Evolutionary conservation across 2,113 vertebrate species (phyloP).

Genomic region (Burhinus bistriatus): DNA sequence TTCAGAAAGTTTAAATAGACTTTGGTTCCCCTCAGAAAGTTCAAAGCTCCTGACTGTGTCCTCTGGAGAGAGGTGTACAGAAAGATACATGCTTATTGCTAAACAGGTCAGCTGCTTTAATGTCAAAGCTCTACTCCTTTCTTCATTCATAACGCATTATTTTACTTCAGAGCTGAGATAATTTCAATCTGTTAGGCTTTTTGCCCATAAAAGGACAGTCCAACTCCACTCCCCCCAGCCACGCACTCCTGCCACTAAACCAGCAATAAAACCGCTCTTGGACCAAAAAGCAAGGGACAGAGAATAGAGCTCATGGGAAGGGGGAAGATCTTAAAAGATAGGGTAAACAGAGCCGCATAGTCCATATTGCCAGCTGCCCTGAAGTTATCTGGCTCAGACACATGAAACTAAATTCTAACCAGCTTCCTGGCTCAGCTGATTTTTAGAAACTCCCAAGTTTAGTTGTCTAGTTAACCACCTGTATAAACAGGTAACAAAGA

Average conservation of each 20-base stretch:
- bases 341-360: accelerated
- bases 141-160: background rate
- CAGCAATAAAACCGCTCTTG: background rate
- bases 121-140: background rate
- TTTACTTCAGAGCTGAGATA: background rate
- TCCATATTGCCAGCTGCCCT: background rate
- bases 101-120: background rate
- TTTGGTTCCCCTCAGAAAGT: background rate
- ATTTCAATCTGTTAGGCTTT: background rate
- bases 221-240: background rate
- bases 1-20: background rate
- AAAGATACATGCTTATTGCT: background rate
- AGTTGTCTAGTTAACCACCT: background rate
- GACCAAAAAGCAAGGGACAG: background rate
- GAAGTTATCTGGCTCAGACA: background rate
- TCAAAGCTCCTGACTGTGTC: accelerated
- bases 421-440: background rate
- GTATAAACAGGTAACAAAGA: background rate
- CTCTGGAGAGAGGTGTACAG: background rate
- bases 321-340: background rate
- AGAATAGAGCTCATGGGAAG: background rate
- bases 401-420: background rate
- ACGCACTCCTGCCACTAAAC: background rate
- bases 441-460: background rate
- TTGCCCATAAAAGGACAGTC: background rate